Base-by-base conservation (phyloP, 2,113 vertebrate species). In the Xiphophorus maculatus region DNA sequence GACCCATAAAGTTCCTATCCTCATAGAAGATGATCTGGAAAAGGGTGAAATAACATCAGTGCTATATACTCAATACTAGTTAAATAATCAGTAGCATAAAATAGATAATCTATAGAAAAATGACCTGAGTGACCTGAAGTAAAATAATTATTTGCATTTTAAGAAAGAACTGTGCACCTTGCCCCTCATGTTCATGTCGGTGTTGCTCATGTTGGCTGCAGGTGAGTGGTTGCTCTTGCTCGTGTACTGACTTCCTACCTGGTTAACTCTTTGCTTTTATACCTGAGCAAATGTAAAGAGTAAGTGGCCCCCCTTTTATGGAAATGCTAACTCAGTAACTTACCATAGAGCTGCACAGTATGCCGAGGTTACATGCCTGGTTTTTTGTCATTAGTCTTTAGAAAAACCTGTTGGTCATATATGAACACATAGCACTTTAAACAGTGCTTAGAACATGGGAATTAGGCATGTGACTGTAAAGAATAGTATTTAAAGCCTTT, bases 1-100 rank as follows among this genome's bases (percentile, higher is more conserved):
- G 92, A 11, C 94, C 92, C 87, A 91, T 87, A 87, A 94, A 93
- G 91, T 93, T 94, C 82, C 70, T 93, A 2, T 94, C 93, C 91
- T 95, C 92, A 77, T 91, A 94, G 73, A 94, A 93, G 66, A 84
- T 89, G 72, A 93, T 90, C 93, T 92, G 54, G 66, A 17, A 48
- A 48, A 48, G 44, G 0, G 17, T 48, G 17, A 48, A 48, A 19
- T 48, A 48, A 48, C 17, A 17, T 48, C 5, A 48, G 17, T 2
- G 7, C 44, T 48, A 19, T 48, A 48, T 15, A 42, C 40, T 15
- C 13, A 42, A 42, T 15, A 4, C 3, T 42, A 42, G 40, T 42
- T 42, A 42, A 42, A 42, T 1, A 48, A 48, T 48, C 14, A 48
- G 5, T 48, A 7, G 17, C 14, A 19, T 7, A 48, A 6, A 48